Evolutionary conservation across 2,797 vertebrate genomes (phyloP), one percentile per base, ranked within the genome.

Genomic region (Phyllotis vaccarum): DNA sequence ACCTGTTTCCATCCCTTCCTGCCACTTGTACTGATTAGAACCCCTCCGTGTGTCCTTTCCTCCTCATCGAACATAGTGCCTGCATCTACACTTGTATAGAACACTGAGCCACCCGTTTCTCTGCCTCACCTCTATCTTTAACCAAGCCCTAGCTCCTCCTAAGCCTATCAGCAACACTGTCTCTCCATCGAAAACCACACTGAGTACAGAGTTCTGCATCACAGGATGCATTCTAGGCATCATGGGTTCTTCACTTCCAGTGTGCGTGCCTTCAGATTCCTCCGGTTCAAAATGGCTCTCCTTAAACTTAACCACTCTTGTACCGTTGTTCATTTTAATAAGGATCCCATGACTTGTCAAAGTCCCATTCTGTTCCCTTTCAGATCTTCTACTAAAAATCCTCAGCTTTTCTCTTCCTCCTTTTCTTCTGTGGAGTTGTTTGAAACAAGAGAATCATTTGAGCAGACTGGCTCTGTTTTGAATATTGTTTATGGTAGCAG

Each of bases 61-160:
- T 46, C 2, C 11, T 17, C 1, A 5, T 3, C 24, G 37, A 62
- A 22, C 56, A 12, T 0, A 12, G 43, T 43, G 8, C 24, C 34
- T 10, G 0, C 13, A 8, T 10, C 21, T 13, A 34, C 6, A 6
- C 79, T 66, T 70, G 56, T 14, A 0, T 6, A 43, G 66, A 7
- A 4, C 0, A 10, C 0, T 21, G 40, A 27, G 1, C 43, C 12
- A 0, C 43, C 6, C 24, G 14, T 46, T 21, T 49, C 27, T 64
- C 54, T 46, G 56, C n/a, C 43, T 64, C 54, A 17, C 6, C 21
- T 34, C 11, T 70, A 5, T 49, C 31, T 64, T 68, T 29, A 17
- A 3, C 13, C 0, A 6, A 14, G 5, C 27, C 16, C 17, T 1
- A n/a, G 31, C 16, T 78, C 34, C 62, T 86, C 46, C 52, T n/a